phyloP scores from a whole-genome alignment of 2,888 invertebrate species.

The Metopia argyrocephala region DNA sequence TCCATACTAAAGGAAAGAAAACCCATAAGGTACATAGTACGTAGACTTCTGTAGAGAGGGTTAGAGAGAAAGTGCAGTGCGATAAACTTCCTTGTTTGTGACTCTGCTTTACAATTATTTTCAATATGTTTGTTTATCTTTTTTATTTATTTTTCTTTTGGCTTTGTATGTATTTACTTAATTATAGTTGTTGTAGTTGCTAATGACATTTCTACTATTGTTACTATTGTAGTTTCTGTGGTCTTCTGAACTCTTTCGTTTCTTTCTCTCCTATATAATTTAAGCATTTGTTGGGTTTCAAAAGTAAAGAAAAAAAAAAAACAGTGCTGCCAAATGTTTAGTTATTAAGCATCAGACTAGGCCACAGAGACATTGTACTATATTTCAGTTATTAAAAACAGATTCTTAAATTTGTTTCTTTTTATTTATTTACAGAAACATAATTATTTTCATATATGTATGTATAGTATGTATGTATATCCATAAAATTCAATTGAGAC shows the following conservation, averaged over 20 bases:
- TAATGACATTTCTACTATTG: too few relatives aligned
- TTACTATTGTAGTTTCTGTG: neutral
- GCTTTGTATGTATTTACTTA: neutral
- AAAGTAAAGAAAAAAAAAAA: neutral
- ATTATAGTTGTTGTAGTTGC: neutral
- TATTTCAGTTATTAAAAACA: too few relatives aligned
- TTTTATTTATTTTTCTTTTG: neutral
- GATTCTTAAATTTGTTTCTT: too few relatives aligned
- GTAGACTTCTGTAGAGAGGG: too few relatives aligned
- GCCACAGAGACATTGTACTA: too few relatives aligned
- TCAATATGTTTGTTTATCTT: neutral
- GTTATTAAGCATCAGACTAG: too few relatives aligned
- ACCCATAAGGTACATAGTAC: neutral
- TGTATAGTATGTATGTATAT: too few relatives aligned
- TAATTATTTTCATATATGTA: too few relatives aligned
- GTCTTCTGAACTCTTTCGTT: too few relatives aligned
- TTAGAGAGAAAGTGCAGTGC: neutral
- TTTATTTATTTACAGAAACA: too few relatives aligned
- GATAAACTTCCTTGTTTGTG: neutral
- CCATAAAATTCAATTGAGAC: too few relatives aligned
- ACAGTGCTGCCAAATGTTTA: neutral
- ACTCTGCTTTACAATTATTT: neutral
- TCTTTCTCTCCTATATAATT: neutral
- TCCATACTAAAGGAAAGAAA: neutral
- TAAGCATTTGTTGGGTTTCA: neutral